Evolutionary conservation across 2,797 vertebrate genomes (phyloP).

Genomic region (Eutrigla gurnardus): DNA sequence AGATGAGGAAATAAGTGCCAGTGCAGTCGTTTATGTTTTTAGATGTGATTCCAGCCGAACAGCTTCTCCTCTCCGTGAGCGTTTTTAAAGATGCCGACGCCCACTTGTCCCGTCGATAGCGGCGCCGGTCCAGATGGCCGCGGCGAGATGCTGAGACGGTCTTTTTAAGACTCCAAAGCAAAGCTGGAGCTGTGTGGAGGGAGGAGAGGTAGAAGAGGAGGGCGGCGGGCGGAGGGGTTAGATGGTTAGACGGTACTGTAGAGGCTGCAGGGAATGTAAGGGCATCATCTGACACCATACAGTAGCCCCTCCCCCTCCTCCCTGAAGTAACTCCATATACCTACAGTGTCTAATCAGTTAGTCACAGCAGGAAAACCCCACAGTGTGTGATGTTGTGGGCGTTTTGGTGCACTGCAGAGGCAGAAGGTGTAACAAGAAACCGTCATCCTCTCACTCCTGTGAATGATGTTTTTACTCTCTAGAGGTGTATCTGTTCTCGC

Average conservation of each 20-base stretch:
- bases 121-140: slow-evolving; percentile 42
- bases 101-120: not conserved
- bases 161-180: slow-evolving; percentile 42
- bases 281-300: slow-evolving; percentile 19
- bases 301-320: slow-evolving; percentile 41
- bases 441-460: slow-evolving; percentile 9
- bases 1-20: not conserved
- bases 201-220: slow-evolving; percentile 20
- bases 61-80: not conserved
- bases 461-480: not conserved
- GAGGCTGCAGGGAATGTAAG: slow-evolving; percentile 35
- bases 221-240: not conserved
- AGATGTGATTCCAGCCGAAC: not conserved
- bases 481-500: not conserved
- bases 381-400: slow-evolving; percentile 13
- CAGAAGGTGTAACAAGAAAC: slow-evolving; percentile 42
- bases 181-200: slow-evolving; percentile 44
- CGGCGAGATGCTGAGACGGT: slow-evolving; percentile 23
- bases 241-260: not conserved
- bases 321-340: slow-evolving; percentile 51
- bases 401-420: slow-evolving; percentile 46
- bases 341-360: slow-evolving; percentile 62
- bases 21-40: slow-evolving; percentile 5
- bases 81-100: not conserved
- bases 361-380: slow-evolving; percentile 50